phyloP scores from a whole-genome alignment of 1,140 invertebrate species.

The Drosophila seguyi region DNA sequence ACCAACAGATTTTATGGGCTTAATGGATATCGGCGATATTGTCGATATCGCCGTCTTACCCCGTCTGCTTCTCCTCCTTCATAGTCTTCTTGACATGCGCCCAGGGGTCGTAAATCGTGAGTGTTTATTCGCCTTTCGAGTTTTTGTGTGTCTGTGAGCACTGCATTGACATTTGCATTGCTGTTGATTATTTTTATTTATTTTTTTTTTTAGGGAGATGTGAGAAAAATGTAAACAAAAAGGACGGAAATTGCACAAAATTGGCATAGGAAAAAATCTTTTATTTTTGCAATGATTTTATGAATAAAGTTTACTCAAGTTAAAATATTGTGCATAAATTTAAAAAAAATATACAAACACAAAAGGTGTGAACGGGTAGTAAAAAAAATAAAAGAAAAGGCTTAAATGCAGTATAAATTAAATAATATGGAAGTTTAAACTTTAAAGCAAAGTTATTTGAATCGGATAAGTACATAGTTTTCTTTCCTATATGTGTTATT shows the following conservation, averaged over 20 bases:
- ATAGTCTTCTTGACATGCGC: conserved; percentile 59
- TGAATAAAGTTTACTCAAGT: not conserved
- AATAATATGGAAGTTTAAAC: not conserved
- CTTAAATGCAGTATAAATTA: not conserved
- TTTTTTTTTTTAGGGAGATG: conserved; percentile 2
- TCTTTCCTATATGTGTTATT: too few species aligned
- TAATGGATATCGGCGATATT: conserved; percentile 82
- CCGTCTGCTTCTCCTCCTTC: conserved; percentile 16
- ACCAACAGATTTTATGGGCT: conserved; percentile 82
- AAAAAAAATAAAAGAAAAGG: not conserved
- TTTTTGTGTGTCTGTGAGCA: conserved; percentile 41
- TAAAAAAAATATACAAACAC: not conserved
- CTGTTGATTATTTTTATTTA: conserved; percentile 35
- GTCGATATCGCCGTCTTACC: conserved; percentile 66
- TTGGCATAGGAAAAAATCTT: not conserved
- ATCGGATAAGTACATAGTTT: not conserved
- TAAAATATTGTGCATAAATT: not conserved
- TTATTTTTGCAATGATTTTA: too few species aligned
- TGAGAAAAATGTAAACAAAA: conserved; percentile 6
- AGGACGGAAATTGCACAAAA: not conserved
- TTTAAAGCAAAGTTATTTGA: not conserved
- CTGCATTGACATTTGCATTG: conserved; percentile 74
- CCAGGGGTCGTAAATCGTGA: conserved; percentile 67
- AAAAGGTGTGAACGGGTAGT: not conserved
- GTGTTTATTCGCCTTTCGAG: conserved; percentile 49